Percentiles rank a stretch among this genome's conserved stretches.
Conservation (phyloP, 2,113 vertebrate species). For the Nothocercus nigrocapillus region DNA sequence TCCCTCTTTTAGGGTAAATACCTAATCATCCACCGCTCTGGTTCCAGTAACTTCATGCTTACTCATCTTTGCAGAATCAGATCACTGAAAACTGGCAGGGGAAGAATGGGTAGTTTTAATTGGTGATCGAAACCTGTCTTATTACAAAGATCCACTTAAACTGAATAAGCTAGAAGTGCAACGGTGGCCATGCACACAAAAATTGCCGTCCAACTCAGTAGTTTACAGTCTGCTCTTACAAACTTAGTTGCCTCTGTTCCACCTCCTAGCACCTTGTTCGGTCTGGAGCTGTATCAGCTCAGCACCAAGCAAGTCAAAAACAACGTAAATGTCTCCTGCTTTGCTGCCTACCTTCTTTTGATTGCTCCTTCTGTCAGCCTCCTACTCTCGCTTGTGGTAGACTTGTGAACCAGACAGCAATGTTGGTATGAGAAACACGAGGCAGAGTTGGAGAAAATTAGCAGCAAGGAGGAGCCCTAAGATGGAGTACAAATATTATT, state of each 20-base stretch:
- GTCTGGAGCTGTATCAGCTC: not conserved
- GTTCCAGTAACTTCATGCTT: slow-evolving; percentile 58
- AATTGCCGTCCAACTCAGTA: not conserved
- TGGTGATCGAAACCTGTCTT: not conserved
- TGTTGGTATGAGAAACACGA: not conserved
- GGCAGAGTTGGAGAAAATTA: not conserved
- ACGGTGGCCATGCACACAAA: not conserved
- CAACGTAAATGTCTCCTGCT: not conserved
- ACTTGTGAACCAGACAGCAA: not conserved
- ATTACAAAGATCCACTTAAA: not conserved
- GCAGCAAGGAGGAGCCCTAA: not conserved
- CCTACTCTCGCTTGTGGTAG: not conserved
- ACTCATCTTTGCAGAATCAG: slow-evolving; percentile 37
- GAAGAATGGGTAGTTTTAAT: slow-evolving; percentile 17
- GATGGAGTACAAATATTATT: not conserved
- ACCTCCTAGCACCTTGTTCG: not conserved
- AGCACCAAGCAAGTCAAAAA: not conserved
- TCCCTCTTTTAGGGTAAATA: not conserved
- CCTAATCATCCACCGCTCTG: slow-evolving; percentile 5
- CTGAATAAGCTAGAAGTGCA: not conserved
- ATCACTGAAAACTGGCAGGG: slow-evolving; percentile 29
- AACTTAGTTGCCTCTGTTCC: not conserved
- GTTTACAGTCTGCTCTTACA: not conserved
- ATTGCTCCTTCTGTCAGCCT: slow-evolving; percentile 10
- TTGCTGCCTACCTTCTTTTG: not conserved